Conservation (phyloP, 2,888 invertebrate genomes). For the Caenorhabditis japonica region DNA sequence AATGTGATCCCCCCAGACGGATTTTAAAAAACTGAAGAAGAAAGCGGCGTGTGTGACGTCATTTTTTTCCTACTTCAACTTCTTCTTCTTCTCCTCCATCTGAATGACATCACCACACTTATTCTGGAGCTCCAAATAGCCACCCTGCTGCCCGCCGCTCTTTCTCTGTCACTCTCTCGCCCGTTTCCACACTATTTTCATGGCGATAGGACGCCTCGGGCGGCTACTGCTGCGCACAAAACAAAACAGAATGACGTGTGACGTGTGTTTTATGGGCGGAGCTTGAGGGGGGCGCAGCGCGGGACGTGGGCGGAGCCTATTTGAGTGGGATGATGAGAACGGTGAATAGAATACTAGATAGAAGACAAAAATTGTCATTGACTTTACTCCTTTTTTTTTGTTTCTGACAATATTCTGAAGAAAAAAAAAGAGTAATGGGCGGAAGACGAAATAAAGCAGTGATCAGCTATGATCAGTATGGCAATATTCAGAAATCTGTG, state of each 20-base stretch:
- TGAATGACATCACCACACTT: too few species aligned
- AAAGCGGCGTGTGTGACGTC: neutral
- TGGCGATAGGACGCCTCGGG: constrained; percentile 9
- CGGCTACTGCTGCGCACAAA: constrained; percentile 9
- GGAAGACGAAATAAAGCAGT: constrained; percentile 40
- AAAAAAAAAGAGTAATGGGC: constrained; percentile 13
- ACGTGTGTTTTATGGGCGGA: constrained; percentile 3
- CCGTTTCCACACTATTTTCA: constrained; percentile 12
- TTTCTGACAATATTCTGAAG: too few species aligned
- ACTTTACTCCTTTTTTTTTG: too few species aligned
- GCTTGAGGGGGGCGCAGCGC: neutral
- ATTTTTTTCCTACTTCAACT: neutral
- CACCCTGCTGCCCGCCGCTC: neutral
- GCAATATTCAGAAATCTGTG: constrained; percentile 33
- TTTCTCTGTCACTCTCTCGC: neutral
- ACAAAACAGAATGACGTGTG: constrained; percentile 48
- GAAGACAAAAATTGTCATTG: too few species aligned
- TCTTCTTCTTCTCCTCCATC: neutral
- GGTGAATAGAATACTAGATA: neutral
- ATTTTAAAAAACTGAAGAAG: neutral
- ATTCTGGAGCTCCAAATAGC: too few species aligned
- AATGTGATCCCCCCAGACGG: neutral
- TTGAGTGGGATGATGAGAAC: too few species aligned
- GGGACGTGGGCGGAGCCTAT: neutral
- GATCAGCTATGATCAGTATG: constrained; percentile 42